Conservation (phyloP, 2,888 invertebrate genomes). For the Sthenelais limicola region DNA sequence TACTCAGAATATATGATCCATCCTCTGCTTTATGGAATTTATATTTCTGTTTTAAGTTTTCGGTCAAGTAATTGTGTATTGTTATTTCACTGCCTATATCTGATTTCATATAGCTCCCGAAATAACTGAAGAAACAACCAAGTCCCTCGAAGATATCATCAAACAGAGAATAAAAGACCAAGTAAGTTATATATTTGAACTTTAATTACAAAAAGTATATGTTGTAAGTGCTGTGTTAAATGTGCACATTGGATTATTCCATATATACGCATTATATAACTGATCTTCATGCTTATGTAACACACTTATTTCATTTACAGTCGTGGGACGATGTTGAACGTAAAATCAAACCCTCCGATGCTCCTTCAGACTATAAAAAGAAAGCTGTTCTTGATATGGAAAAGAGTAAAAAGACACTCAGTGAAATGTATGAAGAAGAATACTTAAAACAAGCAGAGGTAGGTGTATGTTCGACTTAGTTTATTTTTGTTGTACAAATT, state of each 20-base stretch:
- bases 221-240: no score
- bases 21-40: background rate
- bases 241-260: no score
- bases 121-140: constrained; percentile 91
- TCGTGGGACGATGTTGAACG: constrained; percentile 94
- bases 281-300: no score
- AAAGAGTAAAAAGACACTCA: constrained; percentile 93
- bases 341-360: constrained; percentile 80
- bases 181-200: no score
- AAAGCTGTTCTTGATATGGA: constrained; percentile 90
- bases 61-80: no score
- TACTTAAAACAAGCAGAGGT: constrained; percentile 75
- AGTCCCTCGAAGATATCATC: constrained; percentile 92
- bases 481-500: no score
- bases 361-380: constrained; percentile 88
- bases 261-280: no score
- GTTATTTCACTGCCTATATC: no score
- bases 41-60: background rate
- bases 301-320: no score
- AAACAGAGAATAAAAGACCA: constrained; percentile 89
- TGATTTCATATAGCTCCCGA: constrained; percentile 79
- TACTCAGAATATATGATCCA: background rate
- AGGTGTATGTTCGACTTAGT: no score
- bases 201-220: no score
- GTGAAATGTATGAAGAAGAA: constrained; percentile 90